Evolutionary conservation across 1,140 invertebrate genomes (phyloP), one percentile per base, ranked within the genome.

Genomic region (Eubasilissa regina): DNA sequence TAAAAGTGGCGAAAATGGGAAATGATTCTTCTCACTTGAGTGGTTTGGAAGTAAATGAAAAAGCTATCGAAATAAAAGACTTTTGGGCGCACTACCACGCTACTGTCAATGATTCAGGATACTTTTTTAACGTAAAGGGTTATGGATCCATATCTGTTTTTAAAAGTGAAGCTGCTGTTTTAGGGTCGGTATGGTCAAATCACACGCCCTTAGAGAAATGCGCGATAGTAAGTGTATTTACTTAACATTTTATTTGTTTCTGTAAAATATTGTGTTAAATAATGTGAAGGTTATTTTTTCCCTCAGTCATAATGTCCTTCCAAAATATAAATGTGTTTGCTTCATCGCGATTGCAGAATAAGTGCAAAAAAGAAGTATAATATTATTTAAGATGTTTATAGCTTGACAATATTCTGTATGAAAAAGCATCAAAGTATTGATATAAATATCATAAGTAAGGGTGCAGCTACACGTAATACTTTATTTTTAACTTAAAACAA

Each of bases 71-170:
- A 86, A 90, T 92, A 4, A 94, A 94, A 35, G 93, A 95, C 84
- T 95, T 93, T 86, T 96, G 94, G 94, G 89, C 91, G 17, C 93
- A 94, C 80, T 92, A 94, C 87, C 91, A 92, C 79, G 94, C 94
- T 0, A 91, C 86, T 56, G 89, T 94, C 13, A 89, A 89, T 45
- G 89, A 90, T 84, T 84, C 91, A 85, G 89, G 87, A 84, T 82
- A 86, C 81, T 87, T 88, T 83, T 89, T 89, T 80, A 87, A 87
- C 78, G 80, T 89, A 64, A 89, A 89, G 83, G 90, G 92, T 81
- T 91, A 90, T 84, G 87, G 92, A 44, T 92, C 93, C 4, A 87
- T 95, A 1, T 94, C 94, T 4, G 89, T 95, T 43, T 95, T 95
- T 85, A 91, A 94, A 82, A 93, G 93, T 56, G 92, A 94, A 86